Conservation (phyloP, 2,113 vertebrate genomes). For the Pachycephala philippinensis region DNA sequence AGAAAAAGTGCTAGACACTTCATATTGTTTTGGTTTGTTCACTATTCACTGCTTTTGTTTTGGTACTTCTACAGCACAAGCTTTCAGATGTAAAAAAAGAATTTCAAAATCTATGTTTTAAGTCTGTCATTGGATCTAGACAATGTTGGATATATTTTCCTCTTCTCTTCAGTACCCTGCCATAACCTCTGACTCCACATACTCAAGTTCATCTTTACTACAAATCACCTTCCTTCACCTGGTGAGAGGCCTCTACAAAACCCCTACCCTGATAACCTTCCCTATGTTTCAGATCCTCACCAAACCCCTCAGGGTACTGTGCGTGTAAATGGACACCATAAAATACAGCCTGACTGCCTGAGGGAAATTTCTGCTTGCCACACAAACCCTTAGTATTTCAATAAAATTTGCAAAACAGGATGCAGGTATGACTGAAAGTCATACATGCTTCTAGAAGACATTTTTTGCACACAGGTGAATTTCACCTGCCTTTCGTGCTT, state of each 20-base stretch:
- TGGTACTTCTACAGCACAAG: not conserved
- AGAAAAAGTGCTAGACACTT: not conserved
- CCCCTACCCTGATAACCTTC: not conserved
- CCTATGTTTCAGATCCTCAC: accelerated
- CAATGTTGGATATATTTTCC: not conserved
- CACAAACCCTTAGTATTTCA: not conserved
- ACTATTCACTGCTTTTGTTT: not conserved
- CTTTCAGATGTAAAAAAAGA: not conserved
- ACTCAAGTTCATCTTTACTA: not conserved
- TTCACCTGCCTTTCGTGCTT: not conserved
- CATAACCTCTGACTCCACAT: not conserved
- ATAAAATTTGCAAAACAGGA: not conserved
- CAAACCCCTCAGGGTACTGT: not conserved
- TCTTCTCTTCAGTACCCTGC: not conserved
- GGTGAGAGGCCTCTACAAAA: not conserved
- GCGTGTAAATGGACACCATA: accelerated
- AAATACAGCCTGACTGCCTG: not conserved
- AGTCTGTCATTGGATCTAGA: not conserved
- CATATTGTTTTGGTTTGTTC: not conserved
- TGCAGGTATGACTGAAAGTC: not conserved
- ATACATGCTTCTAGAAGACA: not conserved
- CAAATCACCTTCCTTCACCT: not conserved
- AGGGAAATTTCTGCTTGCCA: not conserved
- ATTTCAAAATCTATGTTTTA: not conserved
- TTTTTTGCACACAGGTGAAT: not conserved